Conservation (phyloP, 2,888 invertebrate genomes). For the Fabriciana adippe region DNA sequence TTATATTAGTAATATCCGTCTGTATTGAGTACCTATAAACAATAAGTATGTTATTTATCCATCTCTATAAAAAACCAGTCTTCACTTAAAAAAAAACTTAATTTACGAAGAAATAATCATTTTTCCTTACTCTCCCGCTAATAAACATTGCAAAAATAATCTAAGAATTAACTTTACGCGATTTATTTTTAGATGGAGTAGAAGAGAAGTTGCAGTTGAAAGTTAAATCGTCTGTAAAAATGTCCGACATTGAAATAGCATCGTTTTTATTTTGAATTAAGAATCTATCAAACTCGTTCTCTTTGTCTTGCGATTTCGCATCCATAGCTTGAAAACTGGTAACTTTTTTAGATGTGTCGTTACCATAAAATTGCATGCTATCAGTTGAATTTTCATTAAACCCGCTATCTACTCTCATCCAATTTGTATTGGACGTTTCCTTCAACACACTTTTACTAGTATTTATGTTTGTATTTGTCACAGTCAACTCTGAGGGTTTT, state of each 20-base stretch:
- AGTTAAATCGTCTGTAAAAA: slow-evolving; percentile 71
- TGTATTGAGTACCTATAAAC: too few relatives aligned
- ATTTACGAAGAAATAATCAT: too few relatives aligned
- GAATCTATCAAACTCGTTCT: slow-evolving; percentile 65
- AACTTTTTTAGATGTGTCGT: slow-evolving; percentile 53
- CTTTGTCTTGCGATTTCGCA: slow-evolving; percentile 62
- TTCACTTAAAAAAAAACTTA: too few relatives aligned
- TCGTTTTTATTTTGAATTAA: slow-evolving; percentile 62
- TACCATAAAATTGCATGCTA: slow-evolving; percentile 63
- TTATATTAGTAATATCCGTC: too few relatives aligned
- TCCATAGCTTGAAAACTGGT: slow-evolving; percentile 57
- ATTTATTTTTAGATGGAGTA: slow-evolving; percentile 74
- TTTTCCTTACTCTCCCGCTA: background rate
- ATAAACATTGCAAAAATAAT: background rate
- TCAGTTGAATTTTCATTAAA: slow-evolving; percentile 74
- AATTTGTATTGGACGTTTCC: slow-evolving; percentile 73
- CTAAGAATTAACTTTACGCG: slow-evolving; percentile 57
- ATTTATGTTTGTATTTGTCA: slow-evolving; percentile 58
- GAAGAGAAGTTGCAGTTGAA: slow-evolving; percentile 77
- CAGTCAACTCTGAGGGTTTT: slow-evolving; percentile 76
- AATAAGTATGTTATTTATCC: too few relatives aligned
- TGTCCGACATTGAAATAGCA: slow-evolving; percentile 73
- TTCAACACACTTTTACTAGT: slow-evolving; percentile 60
- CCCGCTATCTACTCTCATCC: slow-evolving; percentile 77
- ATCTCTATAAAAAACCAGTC: too few relatives aligned